Base-by-base conservation (phyloP, 1,140 invertebrate species). In the Heliconius melpomene region DNA sequence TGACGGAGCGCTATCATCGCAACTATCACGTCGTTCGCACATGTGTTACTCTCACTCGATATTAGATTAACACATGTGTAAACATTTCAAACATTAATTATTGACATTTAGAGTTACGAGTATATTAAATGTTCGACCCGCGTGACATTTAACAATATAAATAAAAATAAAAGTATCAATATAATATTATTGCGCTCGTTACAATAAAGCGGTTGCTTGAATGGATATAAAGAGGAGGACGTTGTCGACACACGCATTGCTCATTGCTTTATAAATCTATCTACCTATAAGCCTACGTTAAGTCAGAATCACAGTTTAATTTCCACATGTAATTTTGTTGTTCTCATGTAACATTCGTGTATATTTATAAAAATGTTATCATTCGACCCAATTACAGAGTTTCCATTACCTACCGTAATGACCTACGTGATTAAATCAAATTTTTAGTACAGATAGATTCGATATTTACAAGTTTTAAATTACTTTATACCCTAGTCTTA, bases 261-360 rank as follows among this genome's bases (percentile, higher is more conserved):
- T 85, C 85, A 83, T 85, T 85, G 86, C 84, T 88, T 84, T 84
- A 87, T 90, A 93, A 86, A 82, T 88, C 88, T 93, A 93, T 85
- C 88, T 93, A 93, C 85, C 87, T 93, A 93, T 85, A 81, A 90
- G 86, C 89, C 90, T 93, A 94, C 84, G 85, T 93, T 92, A 91
- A 93, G 91, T 91, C 93, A 93, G 91, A 94, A 94, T 94, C 93
- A 94, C 93, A 94, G 93, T 92, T 94, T 93, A 92, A 91, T 93
- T 93, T 93, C 87, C 91, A 91, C 85, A 87, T 93, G 91, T 92
- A 91, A 88, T 89, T 89, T 87, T 89, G 87, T 84, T 82, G 75
- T 86, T 89, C 26, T 83, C 85, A 89, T 85, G 80, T 85, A 85
- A 79, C 75, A 83, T 85, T 85, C 82, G 82, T 85, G 83, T 90